Conservation (phyloP, 2,888 invertebrate genomes). For the Miltochrista miniata region DNA sequence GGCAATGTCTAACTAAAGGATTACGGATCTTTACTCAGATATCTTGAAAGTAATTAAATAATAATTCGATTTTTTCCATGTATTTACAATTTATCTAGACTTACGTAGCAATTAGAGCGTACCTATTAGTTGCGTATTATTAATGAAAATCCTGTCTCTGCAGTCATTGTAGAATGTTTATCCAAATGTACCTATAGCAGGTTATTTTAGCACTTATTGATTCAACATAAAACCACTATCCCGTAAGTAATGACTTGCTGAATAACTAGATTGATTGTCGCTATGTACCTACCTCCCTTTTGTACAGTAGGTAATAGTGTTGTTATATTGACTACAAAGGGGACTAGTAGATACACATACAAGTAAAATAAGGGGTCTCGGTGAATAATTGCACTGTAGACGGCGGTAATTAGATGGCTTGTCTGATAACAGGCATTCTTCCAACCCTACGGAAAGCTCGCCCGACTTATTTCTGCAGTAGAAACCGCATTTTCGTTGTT, state of each 20-base stretch:
- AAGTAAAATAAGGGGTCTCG: slow-evolving; percentile 44
- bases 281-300: neutral
- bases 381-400: slow-evolving; percentile 51
- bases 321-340: slow-evolving; percentile 47
- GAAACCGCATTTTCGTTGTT: slow-evolving; percentile 57
- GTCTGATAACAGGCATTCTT: slow-evolving; percentile 62
- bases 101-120: too few species aligned
- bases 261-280: neutral
- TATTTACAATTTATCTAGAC: too few species aligned
- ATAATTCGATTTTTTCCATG: too few species aligned
- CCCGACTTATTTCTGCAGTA: slow-evolving; percentile 52
- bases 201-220: too few species aligned
- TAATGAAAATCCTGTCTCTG: too few species aligned
- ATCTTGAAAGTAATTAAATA: too few species aligned
- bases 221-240: too few species aligned
- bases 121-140: too few species aligned
- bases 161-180: too few species aligned
- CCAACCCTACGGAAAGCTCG: slow-evolving; percentile 49
- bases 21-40: too few species aligned
- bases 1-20: too few species aligned
- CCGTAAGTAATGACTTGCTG: slow-evolving; percentile 1
- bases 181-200: too few species aligned
- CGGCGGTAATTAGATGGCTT: slow-evolving; percentile 70
- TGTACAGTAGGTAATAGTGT: slow-evolving; percentile 7
- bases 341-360: slow-evolving; percentile 55